Conservation (phyloP, 2,113 vertebrate species). For the Mandrillus leucophaeus region DNA sequence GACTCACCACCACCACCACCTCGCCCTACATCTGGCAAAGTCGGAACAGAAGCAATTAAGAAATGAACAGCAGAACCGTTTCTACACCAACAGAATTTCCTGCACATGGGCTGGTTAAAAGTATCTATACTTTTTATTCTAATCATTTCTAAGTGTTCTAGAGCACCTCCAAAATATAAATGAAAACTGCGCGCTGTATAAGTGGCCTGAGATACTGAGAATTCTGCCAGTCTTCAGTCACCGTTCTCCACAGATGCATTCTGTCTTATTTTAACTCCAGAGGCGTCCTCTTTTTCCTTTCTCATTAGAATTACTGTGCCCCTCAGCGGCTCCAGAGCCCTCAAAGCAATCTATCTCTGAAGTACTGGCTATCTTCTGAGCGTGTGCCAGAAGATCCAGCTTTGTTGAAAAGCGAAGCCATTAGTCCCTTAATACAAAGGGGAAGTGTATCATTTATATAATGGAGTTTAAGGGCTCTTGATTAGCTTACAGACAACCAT, state of each 20-base stretch:
- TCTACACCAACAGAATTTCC: neutral
- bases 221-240: neutral
- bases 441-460: neutral
- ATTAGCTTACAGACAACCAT: neutral
- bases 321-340: neutral
- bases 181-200: neutral
- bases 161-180: neutral
- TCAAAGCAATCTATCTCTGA: neutral
- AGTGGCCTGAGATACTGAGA: neutral
- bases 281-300: neutral
- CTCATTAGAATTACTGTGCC: neutral
- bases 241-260: neutral
- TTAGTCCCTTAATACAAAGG: neutral
- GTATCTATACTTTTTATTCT: neutral
- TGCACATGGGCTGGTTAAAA: neutral
- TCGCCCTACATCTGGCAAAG: neutral
- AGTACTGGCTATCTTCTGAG: neutral
- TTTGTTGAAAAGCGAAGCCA: constrained; percentile 2
- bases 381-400: neutral
- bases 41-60: neutral
- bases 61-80: neutral
- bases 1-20: neutral
- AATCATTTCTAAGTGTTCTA: neutral
- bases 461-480: neutral
- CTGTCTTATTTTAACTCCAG: constrained; percentile 19